Evolutionary conservation across 2,113 vertebrate genomes (phyloP).

Genomic region (Mirza zaza): DNA sequence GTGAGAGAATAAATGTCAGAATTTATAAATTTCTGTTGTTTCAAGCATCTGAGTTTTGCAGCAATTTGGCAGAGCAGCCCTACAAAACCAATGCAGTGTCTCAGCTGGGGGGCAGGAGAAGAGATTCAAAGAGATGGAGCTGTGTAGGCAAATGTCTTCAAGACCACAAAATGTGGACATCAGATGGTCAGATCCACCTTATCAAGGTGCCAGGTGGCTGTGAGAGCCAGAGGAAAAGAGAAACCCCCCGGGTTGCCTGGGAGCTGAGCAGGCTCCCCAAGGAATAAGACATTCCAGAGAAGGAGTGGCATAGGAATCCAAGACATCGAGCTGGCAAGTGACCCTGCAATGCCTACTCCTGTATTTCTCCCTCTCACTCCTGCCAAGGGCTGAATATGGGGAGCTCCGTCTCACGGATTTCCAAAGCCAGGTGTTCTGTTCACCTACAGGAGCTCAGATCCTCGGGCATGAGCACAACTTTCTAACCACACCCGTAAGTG

Average conservation of each 20-base stretch:
- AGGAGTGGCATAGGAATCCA: background rate
- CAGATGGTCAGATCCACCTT: too few relatives aligned
- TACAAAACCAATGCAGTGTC: background rate
- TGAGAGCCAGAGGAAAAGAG: background rate
- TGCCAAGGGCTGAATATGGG: fast-evolving
- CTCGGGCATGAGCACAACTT: background rate
- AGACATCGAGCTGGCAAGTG: background rate
- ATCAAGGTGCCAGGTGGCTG: background rate
- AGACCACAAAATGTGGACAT: background rate
- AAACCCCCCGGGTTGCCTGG: fast-evolving
- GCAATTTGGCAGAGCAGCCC: background rate
- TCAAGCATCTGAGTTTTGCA: background rate
- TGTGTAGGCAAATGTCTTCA: fast-evolving
- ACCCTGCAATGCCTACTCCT: background rate
- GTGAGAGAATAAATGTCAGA: background rate
- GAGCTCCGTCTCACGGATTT: background rate
- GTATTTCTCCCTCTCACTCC: background rate
- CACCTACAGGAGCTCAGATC: background rate
- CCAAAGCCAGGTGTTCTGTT: background rate
- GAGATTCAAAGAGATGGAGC: fast-evolving
- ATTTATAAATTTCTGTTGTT: background rate
- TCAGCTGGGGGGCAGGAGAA: too few relatives aligned
- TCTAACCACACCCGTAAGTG: fast-evolving
- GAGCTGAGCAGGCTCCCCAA: background rate
- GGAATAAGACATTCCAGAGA: background rate